phyloP scores from a whole-genome alignment of 2,113 vertebrate species.

The Stercorarius parasiticus region DNA sequence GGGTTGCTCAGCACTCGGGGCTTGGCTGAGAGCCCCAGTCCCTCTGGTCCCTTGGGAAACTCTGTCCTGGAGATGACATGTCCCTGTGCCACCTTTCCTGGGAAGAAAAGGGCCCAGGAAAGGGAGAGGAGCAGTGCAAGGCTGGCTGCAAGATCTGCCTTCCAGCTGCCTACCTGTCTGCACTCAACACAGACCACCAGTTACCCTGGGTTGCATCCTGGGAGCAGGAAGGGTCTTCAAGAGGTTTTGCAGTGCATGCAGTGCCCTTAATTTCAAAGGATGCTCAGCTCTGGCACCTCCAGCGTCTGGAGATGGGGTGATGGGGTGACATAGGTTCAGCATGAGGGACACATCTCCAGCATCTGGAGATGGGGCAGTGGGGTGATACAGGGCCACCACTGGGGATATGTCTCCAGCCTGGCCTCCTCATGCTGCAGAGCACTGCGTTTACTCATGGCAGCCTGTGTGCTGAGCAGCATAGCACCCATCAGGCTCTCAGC shows the following conservation, averaged over 20 bases:
- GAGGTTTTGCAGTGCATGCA: background rate
- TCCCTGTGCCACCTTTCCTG: background rate
- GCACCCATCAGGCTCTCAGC: background rate
- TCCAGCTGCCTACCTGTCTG: background rate
- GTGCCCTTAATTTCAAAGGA: background rate
- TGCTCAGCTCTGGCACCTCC: background rate
- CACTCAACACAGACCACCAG: background rate
- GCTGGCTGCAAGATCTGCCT: background rate
- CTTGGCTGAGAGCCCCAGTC: background rate
- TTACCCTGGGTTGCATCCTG: background rate
- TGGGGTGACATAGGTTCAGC: background rate
- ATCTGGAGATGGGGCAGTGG: background rate
- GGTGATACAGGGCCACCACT: background rate
- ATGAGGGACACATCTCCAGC: background rate
- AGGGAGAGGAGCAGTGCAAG: background rate
- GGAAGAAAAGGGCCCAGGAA: background rate
- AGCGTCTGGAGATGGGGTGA: background rate
- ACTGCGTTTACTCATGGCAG: background rate
- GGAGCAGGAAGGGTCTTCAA: background rate
- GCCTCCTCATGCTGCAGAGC: background rate
- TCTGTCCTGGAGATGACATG: background rate
- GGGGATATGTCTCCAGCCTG: background rate
- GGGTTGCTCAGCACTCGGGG: background rate
- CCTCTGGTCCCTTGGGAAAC: background rate
- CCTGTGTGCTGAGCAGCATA: background rate